Percentiles rank a stretch among this genome's conserved stretches.
These are phyloP conservation scores for Ceratina calcarata DNA, from an alignment of 1,140 invertebrate genomes.

Conservation along the genomic window DNA sequence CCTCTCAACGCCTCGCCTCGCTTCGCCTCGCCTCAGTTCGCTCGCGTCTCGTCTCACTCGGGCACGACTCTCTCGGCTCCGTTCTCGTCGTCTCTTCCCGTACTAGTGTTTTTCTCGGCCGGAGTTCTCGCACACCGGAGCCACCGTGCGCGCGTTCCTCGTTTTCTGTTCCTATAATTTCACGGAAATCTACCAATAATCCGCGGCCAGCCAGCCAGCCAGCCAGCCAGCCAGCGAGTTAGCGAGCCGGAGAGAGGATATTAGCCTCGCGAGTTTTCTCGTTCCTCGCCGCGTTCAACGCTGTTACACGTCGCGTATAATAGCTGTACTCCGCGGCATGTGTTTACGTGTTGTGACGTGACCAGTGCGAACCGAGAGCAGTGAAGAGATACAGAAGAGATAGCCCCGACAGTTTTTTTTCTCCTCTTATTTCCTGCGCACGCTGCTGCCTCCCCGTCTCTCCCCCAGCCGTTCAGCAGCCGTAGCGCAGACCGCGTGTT, in stretches of 20 bases:
- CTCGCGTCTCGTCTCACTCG: background rate
- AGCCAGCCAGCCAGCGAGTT: too few species aligned
- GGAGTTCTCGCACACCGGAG: slow-evolving; percentile 16
- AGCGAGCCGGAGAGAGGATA: slow-evolving; percentile 11
- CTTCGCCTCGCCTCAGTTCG: background rate
- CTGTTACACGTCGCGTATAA: background rate
- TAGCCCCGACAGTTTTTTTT: background rate
- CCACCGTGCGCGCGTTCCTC: slow-evolving; percentile 10
- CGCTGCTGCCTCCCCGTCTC: too few species aligned
- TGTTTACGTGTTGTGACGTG: slow-evolving; percentile 52
- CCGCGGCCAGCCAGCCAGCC: too few species aligned
- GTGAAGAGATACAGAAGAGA: background rate
- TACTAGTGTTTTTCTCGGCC: slow-evolving; percentile 42
- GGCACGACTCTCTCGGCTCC: background rate
- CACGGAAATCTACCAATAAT: slow-evolving; percentile 18
- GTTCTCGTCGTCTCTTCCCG: slow-evolving; percentile 20
- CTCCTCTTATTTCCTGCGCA: background rate
- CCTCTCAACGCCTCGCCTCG: background rate
- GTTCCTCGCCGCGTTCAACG: slow-evolving; percentile 13
- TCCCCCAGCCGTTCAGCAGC: background rate
- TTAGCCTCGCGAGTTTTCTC: slow-evolving; percentile 21
- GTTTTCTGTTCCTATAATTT: slow-evolving; percentile 18
- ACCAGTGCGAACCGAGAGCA: slow-evolving; percentile 26
- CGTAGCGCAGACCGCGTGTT: background rate
- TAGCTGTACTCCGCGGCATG: background rate